Evolutionary conservation across 2,113 vertebrate species (phyloP), one percentile per base, ranked within the genome.

Genomic region (Antechinus stuartii): DNA sequence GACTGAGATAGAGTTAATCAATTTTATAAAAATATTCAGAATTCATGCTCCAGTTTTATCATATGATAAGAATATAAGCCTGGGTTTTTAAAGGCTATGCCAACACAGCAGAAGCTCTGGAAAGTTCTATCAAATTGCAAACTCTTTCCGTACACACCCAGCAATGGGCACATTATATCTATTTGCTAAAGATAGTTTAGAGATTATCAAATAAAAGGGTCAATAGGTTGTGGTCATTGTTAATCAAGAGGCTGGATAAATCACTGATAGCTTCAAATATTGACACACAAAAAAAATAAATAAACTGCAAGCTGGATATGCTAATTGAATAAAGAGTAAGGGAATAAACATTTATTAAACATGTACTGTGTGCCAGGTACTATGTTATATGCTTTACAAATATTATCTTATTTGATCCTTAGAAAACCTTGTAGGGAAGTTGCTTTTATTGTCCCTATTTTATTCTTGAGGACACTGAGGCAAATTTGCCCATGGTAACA

Each of bases 1-100:
- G 68, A 91, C 84, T 93, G 56, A 57, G 22, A 57, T 3, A 23
- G 6, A 94, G 53, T 89, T 94, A 92, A 93, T 94, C 54, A 50
- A 90, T 93, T 90, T 93, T 95, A 94, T 92, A 93, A 96, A 97
- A 92, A 50, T 14, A 49, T 92, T 42, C n/a, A 84, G n/a, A 84
- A 84, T 23, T 84, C n/a, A 84, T 84, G 22, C 19, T 42, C n/a
- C 68, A 84, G 23, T 42, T n/a, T 5, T 84, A 42, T 42, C 6
- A 42, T n/a, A 42, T 84, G n/a, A n/a, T 35, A 42, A 22, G 1
- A 26, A 84, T 16, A 84, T 42, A 19, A 84, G 7, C n/a, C 19
- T 42, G 19, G 19, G 7, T 42, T 84, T 84, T 23, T 23, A 42
- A 84, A 84, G 68, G 68, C 16, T 84, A 84, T 84, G 19, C n/a